These are phyloP conservation scores for Tragelaphus scriptus DNA, from an alignment of 2,113 vertebrate species.

Conservation along the genomic window DNA sequence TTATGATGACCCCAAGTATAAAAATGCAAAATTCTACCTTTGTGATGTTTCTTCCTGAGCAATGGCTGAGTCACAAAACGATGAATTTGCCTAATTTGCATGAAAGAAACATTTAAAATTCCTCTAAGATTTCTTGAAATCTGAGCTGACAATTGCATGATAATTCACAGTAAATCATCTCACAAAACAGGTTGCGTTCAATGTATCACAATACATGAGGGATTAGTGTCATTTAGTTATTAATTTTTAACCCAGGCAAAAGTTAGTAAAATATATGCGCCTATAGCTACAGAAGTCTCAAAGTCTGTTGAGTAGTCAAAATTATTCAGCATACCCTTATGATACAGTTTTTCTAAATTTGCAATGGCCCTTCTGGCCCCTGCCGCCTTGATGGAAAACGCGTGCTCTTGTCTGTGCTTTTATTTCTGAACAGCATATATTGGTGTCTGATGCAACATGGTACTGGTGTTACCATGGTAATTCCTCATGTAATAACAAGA, in stretches of 20 bases:
- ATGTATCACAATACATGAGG: not conserved
- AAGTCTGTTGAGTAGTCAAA: not conserved
- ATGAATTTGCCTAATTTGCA: not conserved
- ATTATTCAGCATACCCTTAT: not conserved
- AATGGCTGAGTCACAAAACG: not conserved
- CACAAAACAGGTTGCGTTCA: not conserved
- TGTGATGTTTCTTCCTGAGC: not conserved
- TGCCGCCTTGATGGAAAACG: not conserved
- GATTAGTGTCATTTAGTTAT: not conserved
- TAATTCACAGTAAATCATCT: not conserved
- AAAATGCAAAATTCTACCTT: not conserved
- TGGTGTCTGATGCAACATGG: not conserved
- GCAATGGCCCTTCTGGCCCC: not conserved
- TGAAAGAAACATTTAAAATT: not conserved
- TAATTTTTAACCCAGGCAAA: conserved; percentile 13
- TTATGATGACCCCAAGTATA: not conserved
- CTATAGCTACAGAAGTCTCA: not conserved
- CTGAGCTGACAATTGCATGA: not conserved
- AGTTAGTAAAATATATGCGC: not conserved
- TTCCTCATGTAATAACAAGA: not conserved
- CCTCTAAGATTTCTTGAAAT: conserved; percentile 1
- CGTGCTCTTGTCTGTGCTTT: not conserved
- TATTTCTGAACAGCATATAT: conserved; percentile 34
- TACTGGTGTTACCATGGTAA: conserved; percentile 47
- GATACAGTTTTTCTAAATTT: not conserved